Evolutionary conservation across 2,888 invertebrate species (phyloP).

Genomic region (Thymelicus acteon): DNA sequence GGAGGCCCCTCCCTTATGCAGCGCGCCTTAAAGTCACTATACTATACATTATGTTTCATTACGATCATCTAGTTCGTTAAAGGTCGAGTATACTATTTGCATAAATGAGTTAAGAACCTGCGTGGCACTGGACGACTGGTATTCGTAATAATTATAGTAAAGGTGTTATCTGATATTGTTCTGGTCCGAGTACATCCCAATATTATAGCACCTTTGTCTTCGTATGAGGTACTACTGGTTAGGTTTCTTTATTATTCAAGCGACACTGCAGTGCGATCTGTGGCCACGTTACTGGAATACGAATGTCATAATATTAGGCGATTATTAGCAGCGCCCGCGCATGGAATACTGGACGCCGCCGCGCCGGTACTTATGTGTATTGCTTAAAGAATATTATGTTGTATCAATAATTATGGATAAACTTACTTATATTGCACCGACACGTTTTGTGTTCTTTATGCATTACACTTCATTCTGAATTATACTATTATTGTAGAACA

Average conservation of each 20-base stretch:
- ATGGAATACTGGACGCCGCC: background rate
- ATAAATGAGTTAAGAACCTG: constrained; percentile 21
- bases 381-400: background rate
- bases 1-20: constrained; percentile 44
- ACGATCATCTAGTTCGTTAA: constrained; percentile 9
- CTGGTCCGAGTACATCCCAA: background rate
- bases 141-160: background rate
- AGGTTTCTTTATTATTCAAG: background rate
- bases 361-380: background rate
- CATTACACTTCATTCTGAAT: background rate
- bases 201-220: background rate
- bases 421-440: background rate
- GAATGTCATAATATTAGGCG: background rate
- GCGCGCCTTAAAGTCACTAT: constrained; percentile 50
- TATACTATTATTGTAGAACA: no score
- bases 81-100: constrained; percentile 29
- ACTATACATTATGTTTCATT: constrained; percentile 50
- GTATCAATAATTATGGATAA: background rate
- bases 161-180: constrained; percentile 9
- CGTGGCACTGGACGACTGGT: background rate
- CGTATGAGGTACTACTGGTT: background rate
- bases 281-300: constrained; percentile 7
- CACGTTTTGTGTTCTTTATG: constrained; percentile 1
- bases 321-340: background rate
- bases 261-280: background rate